These are phyloP conservation scores for Dipodomys spectabilis DNA, from an alignment of 2,113 vertebrate genomes.

Conservation along the genomic window DNA sequence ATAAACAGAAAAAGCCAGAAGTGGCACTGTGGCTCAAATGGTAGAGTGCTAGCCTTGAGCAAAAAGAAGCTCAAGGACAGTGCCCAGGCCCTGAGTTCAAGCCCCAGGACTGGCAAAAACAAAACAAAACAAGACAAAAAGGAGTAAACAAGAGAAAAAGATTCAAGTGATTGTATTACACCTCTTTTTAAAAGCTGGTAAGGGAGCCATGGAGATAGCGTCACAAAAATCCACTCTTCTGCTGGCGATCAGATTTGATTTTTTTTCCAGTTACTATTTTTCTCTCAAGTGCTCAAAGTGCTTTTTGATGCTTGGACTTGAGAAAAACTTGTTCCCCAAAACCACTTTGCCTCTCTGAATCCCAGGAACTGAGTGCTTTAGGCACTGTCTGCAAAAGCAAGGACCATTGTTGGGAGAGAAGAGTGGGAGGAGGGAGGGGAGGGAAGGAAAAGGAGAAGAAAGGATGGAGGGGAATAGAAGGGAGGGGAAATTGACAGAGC, in stretches of 20 bases:
- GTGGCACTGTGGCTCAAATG: too few relatives aligned
- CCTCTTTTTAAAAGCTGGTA: not conserved
- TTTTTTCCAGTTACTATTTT: slow-evolving; percentile 69
- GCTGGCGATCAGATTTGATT: slow-evolving; percentile 56
- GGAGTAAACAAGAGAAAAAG: not conserved
- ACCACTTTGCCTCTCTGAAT: slow-evolving; percentile 63
- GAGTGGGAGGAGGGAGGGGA: too few relatives aligned
- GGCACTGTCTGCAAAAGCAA: slow-evolving; percentile 11
- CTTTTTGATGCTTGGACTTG: slow-evolving; percentile 60
- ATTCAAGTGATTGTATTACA: not conserved
- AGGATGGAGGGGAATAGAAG: too few relatives aligned
- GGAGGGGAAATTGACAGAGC: too few relatives aligned
- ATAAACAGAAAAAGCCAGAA: too few relatives aligned
- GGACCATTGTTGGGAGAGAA: not conserved
- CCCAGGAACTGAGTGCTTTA: slow-evolving; percentile 48
- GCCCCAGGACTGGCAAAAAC: too few relatives aligned
- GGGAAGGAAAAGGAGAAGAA: not conserved
- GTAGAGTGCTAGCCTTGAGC: too few relatives aligned
- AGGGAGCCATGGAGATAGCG: slow-evolving; percentile 41
- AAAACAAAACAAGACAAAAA: too few relatives aligned
- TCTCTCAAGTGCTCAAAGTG: slow-evolving; percentile 65
- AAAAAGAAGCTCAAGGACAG: too few relatives aligned
- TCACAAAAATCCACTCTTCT: slow-evolving; percentile 58
- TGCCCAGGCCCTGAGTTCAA: too few relatives aligned
- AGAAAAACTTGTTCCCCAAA: slow-evolving; percentile 67